Conservation (phyloP, 1,140 invertebrate genomes). For the Ooceraea biroi region DNA sequence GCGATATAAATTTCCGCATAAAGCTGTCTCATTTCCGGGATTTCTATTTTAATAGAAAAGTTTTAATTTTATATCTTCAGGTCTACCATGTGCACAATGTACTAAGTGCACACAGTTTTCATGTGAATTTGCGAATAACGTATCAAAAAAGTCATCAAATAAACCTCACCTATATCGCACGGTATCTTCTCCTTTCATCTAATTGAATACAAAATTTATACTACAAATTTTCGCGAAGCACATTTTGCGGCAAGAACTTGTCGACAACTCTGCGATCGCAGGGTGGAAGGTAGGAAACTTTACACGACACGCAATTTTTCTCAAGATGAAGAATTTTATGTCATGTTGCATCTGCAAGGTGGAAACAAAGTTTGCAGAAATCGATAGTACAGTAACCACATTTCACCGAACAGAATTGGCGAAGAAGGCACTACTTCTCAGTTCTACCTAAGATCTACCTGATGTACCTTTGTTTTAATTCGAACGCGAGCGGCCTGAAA, state of each 20-base stretch:
- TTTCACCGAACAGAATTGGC: slow-evolving; percentile 7
- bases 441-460: background rate
- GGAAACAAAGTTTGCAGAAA: slow-evolving; percentile 15
- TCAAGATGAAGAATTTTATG: slow-evolving; percentile 34
- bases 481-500: background rate
- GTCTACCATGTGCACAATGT: background rate
- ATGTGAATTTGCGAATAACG: slow-evolving; percentile 7
- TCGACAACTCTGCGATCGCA: background rate
- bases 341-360: slow-evolving; percentile 9
- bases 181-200: background rate
- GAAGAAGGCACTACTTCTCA: slow-evolving; percentile 8
- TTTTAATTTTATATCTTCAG: background rate
- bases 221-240: background rate
- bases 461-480: background rate
- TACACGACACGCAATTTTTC: slow-evolving; percentile 4
- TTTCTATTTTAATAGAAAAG: slow-evolving; percentile 16
- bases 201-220: slow-evolving; percentile 10
- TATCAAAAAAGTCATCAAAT: slow-evolving; percentile 12
- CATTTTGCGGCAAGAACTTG: background rate
- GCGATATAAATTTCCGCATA: slow-evolving; percentile 38
- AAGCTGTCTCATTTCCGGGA: background rate
- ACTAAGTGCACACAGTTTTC: no score
- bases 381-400: slow-evolving; percentile 31
- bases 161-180: background rate
- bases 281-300: slow-evolving; percentile 11